Evolutionary conservation across 2,888 invertebrate genomes (phyloP).

Genomic region (Xylophagus ater): DNA sequence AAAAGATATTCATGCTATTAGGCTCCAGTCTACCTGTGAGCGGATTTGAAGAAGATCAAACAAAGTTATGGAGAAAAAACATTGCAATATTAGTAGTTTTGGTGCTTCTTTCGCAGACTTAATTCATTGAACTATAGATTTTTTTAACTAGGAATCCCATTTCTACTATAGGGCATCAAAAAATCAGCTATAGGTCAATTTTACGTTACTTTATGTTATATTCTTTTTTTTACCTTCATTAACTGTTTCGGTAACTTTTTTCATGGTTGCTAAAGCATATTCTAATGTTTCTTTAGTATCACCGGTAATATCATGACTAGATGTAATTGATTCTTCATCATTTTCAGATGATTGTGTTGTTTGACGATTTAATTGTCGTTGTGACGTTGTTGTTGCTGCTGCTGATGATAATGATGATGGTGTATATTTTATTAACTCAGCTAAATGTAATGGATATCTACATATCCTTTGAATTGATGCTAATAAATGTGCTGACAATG

Average conservation of each 20-base stretch:
- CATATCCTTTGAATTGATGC: conserved; percentile 83
- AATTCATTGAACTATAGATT: too few relatives aligned
- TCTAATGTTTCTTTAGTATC: conserved; percentile 28
- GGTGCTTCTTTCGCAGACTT: too few relatives aligned
- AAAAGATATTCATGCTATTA: too few relatives aligned
- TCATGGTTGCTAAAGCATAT: conserved; percentile 35
- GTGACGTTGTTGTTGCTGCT: conserved; percentile 6
- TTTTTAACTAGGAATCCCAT: too few relatives aligned
- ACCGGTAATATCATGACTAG: conserved; percentile 21
- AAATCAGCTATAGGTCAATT: too few relatives aligned
- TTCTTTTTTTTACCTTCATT: conserved; percentile 35
- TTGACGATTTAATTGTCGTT: conserved; percentile 14
- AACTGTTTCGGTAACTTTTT: conserved; percentile 37
- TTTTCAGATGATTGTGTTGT: background rate
- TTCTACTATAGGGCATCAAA: too few relatives aligned
- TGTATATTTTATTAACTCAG: conserved; percentile 63
- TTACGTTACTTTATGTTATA: too few relatives aligned
- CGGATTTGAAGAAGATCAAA: too few relatives aligned
- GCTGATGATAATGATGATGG: conserved; percentile 17
- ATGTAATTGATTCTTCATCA: conserved; percentile 15
- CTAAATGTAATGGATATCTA: conserved; percentile 76
- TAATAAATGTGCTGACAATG: conserved; percentile 72
- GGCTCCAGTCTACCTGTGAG: too few relatives aligned
- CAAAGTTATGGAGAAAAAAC: too few relatives aligned
- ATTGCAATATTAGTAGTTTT: too few relatives aligned